phyloP scores from a whole-genome alignment of 2,113 vertebrate genomes.

The Heterocephalus glaber region DNA sequence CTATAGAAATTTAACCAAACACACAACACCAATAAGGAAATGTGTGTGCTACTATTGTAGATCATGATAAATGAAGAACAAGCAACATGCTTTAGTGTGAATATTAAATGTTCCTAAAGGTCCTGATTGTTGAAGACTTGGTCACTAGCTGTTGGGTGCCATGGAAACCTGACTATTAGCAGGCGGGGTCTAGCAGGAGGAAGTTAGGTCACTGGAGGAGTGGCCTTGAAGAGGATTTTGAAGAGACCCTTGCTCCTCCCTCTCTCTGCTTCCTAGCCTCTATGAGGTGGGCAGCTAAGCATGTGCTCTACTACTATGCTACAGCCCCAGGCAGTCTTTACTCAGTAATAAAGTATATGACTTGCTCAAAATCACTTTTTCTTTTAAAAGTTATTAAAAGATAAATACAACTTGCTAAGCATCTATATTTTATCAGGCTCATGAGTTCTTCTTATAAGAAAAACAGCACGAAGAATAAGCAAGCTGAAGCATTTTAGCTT shows the following conservation, averaged over 20 bases:
- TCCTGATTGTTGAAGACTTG: no score
- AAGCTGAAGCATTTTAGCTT: not conserved
- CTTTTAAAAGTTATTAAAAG: conserved; percentile 13
- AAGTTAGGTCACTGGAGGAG: not conserved
- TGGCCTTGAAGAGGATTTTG: not conserved
- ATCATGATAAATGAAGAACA: not conserved
- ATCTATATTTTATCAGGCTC: not conserved
- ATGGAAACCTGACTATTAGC: no score
- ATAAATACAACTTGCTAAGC: conserved; percentile 22
- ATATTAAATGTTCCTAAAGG: not conserved
- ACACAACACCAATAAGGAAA: not conserved
- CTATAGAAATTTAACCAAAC: not conserved
- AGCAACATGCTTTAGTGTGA: not conserved
- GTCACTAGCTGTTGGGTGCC: not conserved
- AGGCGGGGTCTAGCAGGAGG: no score
- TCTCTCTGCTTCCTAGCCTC: not conserved
- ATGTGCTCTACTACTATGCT: not conserved
- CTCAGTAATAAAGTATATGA: not conserved
- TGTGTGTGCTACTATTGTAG: not conserved
- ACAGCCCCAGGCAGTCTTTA: not conserved
- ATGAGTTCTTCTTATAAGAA: not conserved
- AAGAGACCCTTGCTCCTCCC: not conserved
- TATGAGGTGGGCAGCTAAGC: not conserved
- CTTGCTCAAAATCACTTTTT: conserved; percentile 12
- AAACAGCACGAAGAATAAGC: not conserved